A percentile compares a stretch with the other conserved stretches of the same genome.
phyloP scores from a whole-genome alignment of 2,113 vertebrate species.

The Nettapus auritus region DNA sequence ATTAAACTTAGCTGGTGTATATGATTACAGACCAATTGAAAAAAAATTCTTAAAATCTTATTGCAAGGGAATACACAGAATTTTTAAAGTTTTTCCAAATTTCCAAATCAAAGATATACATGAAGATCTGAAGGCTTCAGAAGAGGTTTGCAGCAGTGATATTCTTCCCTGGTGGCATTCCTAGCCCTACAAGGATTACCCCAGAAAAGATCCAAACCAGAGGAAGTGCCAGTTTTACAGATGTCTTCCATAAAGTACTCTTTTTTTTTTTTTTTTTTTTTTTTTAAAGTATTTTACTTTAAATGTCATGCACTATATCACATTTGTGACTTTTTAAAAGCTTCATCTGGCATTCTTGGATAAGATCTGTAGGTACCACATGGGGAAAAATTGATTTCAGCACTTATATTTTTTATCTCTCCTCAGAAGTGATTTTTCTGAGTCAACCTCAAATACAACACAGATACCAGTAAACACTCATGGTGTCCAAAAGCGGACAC shows the following conservation, averaged over 20 bases:
- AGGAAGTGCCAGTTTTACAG: neutral
- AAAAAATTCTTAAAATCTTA: neutral
- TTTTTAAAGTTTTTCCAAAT: neutral
- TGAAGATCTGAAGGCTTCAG: neutral
- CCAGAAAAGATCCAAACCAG: neutral
- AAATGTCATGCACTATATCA: conserved; percentile 8
- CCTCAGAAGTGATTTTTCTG: neutral
- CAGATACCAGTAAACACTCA: neutral
- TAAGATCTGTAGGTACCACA: neutral
- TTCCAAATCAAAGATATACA: neutral
- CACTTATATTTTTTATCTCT: neutral
- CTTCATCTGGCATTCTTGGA: conserved; percentile 18
- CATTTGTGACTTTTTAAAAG: conserved; percentile 35
- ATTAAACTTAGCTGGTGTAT: neutral
- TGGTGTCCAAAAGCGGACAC: neutral
- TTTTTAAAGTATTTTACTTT: neutral
- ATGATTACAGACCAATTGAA: neutral
- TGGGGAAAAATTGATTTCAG: neutral
- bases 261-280: neutral
- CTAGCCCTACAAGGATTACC: neutral
- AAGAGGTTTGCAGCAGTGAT: neutral
- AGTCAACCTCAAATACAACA: neutral
- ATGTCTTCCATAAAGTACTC: neutral
- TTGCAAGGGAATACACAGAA: neutral
- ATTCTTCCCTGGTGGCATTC: neutral